Evolutionary conservation across 1,140 invertebrate species (phyloP), one percentile per base, ranked within the genome.

Genomic region (Diplogasteroides magnus): DNA sequence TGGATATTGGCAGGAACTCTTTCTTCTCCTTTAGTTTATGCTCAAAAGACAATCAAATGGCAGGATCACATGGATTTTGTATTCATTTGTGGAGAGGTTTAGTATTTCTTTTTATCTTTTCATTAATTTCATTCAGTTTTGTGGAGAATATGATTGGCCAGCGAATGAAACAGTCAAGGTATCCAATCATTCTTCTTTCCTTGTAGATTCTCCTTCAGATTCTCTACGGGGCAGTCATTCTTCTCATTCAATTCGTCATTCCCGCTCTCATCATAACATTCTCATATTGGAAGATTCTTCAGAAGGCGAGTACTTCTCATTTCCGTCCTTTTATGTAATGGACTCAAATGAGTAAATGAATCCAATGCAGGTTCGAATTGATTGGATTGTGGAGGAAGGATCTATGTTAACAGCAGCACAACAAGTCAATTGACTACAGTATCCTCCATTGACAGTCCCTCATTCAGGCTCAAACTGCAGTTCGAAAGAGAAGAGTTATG

Each of bases 221-320:
- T 13, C 64, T 58, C 14, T 81, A 81, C 61, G 81, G 81, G 14
- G 70, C 68, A 1, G 61, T 71, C 27, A 37, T 81, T 57, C 62
- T 81, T 13, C 63, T 78, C 27, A 67, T 82, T 37, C 81, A 82
- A 72, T 80, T 77, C 61, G 57, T 83, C 6, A 72, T 83, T 37
- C 80, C 80, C 2, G 77, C 71, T 1, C 37, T 73, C 2, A 81
- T 82, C 23, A 81, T 82, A 76, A 67, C 78, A 6, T 83, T 82
- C 61, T 82, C 81, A 61, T 82, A 82, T 70, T 83, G 79, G 81
- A 83, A 83, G 67, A 82, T 82, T 28, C 69, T 82, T n/a, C 80
- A 82, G 68, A 81, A 81, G 78, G 78, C 77, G 55, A 15, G 0
- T 67, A 3, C 23, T 25, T 2, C 1, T 0, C 19, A 11, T 13